phyloP scores from a whole-genome alignment of 2,113 vertebrate genomes.

The Paramisgurnus dabryanus region DNA sequence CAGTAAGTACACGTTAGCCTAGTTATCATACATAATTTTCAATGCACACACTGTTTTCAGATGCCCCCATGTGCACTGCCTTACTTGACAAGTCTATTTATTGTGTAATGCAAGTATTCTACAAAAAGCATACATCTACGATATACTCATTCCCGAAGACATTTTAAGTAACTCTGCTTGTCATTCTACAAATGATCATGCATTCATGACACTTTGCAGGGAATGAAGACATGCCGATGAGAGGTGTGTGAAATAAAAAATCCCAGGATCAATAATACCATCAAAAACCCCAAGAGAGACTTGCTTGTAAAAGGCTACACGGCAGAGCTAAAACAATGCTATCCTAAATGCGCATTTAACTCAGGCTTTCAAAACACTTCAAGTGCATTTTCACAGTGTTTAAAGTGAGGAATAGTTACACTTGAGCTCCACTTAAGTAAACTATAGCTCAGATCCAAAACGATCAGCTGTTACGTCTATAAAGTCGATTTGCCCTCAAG shows the following conservation, averaged over 20 bases:
- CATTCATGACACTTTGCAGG: not conserved
- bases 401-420: not conserved
- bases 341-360: not conserved
- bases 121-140: not conserved
- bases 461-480: not conserved
- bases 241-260: not conserved
- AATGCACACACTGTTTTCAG: not conserved
- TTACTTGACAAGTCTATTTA: not conserved
- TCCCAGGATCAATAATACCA: not conserved
- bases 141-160: not conserved
- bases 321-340: not conserved
- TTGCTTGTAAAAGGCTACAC: not conserved
- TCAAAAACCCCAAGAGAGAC: not conserved
- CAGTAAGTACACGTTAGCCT: no score
- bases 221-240: not conserved
- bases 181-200: not conserved
- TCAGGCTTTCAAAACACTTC: not conserved
- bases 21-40: no score
- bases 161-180: not conserved
- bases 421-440: not conserved
- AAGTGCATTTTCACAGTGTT: not conserved
- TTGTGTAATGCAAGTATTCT: not conserved
- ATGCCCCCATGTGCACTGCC: not conserved
- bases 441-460: not conserved
- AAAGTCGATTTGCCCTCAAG: not conserved